Evolutionary conservation across 2,888 invertebrate genomes (phyloP).

Genomic region (Dendrolimus pini): DNA sequence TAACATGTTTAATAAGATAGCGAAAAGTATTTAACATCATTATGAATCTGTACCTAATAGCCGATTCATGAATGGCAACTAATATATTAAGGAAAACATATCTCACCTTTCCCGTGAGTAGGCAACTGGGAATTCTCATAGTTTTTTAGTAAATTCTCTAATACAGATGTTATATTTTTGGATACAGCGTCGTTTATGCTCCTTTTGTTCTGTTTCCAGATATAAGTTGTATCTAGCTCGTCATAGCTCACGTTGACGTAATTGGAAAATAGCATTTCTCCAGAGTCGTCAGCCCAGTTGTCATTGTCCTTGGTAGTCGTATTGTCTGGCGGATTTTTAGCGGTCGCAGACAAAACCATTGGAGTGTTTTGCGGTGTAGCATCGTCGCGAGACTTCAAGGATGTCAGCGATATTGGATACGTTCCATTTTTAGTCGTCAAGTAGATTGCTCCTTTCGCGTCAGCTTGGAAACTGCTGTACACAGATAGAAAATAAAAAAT

Average conservation of each 20-base stretch:
- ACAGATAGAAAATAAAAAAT: constrained; percentile 9
- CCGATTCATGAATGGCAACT: too few relatives aligned
- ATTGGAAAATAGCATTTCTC: constrained; percentile 50
- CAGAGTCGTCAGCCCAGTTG: constrained; percentile 43
- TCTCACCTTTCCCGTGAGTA: constrained; percentile 89
- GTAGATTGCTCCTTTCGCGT: constrained; percentile 68
- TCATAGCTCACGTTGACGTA: constrained; percentile 52
- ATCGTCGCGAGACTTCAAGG: constrained; percentile 46
- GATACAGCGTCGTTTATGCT: constrained; percentile 84
- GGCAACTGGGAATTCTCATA: constrained; percentile 94
- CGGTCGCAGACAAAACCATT: constrained; percentile 50
- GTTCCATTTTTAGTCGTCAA: constrained; percentile 72
- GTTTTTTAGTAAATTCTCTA: constrained; percentile 91
- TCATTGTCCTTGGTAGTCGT: constrained; percentile 27
- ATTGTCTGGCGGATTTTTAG: constrained; percentile 47
- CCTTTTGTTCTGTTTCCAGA: constrained; percentile 58
- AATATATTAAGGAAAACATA: not conserved
- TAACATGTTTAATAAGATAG: constrained; percentile 7
- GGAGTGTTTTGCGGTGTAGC: constrained; percentile 44
- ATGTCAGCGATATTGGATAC: constrained; percentile 69
- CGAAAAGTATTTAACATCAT: constrained; percentile 2
- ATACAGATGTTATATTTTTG: constrained; percentile 88
- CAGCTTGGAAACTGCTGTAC: constrained; percentile 40
- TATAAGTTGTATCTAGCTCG: constrained; percentile 27
- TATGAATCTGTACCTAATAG: constrained; percentile 9